Conservation (phyloP, 2,113 vertebrate genomes). For the Panthera tigris region DNA sequence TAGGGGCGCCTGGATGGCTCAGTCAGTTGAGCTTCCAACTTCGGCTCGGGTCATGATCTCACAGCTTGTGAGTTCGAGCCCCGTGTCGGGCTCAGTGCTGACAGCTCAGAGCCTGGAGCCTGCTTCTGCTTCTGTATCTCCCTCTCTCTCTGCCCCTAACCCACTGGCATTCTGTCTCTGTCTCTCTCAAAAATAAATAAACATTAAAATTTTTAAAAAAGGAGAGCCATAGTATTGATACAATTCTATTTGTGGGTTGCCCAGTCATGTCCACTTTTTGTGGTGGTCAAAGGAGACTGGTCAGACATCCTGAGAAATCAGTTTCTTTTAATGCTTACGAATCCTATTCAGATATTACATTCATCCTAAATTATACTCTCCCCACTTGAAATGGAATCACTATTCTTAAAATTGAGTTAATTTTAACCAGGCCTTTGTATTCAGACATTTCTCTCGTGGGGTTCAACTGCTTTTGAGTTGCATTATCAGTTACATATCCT, state of each 20-base stretch:
- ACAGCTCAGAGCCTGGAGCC: too few relatives aligned
- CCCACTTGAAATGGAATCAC: not conserved
- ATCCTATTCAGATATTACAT: not conserved
- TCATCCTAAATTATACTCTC: not conserved
- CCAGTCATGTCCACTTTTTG: not conserved
- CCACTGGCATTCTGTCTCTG: too few relatives aligned
- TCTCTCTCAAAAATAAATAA: too few relatives aligned
- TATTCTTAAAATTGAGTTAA: not conserved
- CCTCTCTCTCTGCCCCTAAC: too few relatives aligned
- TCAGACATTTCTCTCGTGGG: not conserved
- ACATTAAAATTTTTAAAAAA: not conserved
- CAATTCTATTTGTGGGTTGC: not conserved
- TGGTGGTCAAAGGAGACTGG: not conserved
- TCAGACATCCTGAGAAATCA: not conserved
- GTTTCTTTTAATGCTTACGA: not conserved
- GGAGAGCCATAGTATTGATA: not conserved
- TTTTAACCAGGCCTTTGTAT: not conserved
- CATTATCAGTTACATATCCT: not conserved
- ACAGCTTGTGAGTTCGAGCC: too few relatives aligned
- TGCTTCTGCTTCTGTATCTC: too few relatives aligned
- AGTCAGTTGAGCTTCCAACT: too few relatives aligned
- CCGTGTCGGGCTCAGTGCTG: too few relatives aligned
- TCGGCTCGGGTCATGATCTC: too few relatives aligned
- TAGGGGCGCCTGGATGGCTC: too few relatives aligned
- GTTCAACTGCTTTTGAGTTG: slow-evolving; percentile 16